phyloP scores from a whole-genome alignment of 1,140 invertebrate genomes.

The Apis dorsata region DNA sequence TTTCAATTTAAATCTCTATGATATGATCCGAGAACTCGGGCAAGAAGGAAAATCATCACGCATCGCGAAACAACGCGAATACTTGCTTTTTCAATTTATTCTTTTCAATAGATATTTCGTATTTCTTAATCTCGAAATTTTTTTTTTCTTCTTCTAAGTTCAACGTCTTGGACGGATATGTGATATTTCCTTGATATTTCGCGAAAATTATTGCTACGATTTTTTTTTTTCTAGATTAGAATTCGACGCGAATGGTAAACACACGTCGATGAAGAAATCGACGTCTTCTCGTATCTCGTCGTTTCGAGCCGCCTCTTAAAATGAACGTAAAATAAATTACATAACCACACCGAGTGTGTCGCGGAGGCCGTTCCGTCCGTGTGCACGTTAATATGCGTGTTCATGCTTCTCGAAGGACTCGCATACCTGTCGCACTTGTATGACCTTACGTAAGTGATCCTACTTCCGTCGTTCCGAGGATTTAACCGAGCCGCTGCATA shows the following conservation, averaged over 20 bases:
- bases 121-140: no score
- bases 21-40: background rate
- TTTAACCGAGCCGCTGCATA: background rate
- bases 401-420: slow-evolving; percentile 25
- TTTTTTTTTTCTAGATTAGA: background rate
- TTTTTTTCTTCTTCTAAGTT: no score
- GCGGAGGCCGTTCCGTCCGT: background rate
- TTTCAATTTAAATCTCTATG: slow-evolving; percentile 29
- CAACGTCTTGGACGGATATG: no score
- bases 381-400: slow-evolving; percentile 6
- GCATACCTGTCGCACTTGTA: slow-evolving; percentile 47
- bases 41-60: background rate
- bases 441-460: slow-evolving; percentile 30
- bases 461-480: slow-evolving; percentile 54
- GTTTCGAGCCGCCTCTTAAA: slow-evolving; percentile 45
- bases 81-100: no score
- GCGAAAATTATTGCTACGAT: slow-evolving; percentile 28
- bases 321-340: slow-evolving; percentile 58
- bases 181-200: no score
- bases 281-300: background rate
- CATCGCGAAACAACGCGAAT: background rate
- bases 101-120: background rate
- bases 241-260: background rate
- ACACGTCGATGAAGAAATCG: slow-evolving; percentile 21
- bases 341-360: slow-evolving; percentile 30